phyloP scores from a whole-genome alignment of 2,797 vertebrate genomes.

The Melanotaenia maccullochi region DNA sequence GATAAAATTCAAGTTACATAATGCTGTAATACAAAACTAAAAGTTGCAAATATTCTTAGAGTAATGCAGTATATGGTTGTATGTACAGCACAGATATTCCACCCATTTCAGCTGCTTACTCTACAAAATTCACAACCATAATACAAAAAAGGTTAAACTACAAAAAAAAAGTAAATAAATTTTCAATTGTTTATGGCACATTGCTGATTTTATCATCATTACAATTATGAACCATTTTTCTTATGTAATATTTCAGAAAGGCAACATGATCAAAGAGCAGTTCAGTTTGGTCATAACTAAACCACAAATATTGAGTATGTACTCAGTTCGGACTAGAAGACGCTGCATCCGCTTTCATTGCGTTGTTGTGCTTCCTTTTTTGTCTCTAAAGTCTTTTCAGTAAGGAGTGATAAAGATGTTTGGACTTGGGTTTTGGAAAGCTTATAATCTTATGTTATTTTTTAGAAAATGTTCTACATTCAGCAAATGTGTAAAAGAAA shows the following conservation, averaged over 20 bases:
- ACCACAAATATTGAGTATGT: not conserved
- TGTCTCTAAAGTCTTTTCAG: slow-evolving; percentile 4
- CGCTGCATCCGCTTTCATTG: slow-evolving; percentile 5
- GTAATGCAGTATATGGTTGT: not conserved
- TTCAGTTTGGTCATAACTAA: slow-evolving; percentile 12
- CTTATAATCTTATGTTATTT: not conserved
- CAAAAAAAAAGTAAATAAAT: not conserved
- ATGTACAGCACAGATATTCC: slow-evolving; percentile 3
- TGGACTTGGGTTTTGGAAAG: not conserved
- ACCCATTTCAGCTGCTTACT: not conserved
- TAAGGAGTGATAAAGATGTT: not conserved
- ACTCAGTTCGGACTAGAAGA: not conserved
- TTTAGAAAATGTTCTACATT: not conserved
- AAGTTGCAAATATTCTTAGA: slow-evolving; percentile 21
- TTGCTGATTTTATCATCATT: not conserved
- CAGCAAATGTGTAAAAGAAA: slow-evolving; percentile 3
- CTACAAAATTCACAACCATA: slow-evolving; percentile 13
- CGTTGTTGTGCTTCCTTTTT: slow-evolving; percentile 4
- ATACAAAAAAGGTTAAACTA: not conserved
- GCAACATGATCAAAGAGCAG: slow-evolving; percentile 28
- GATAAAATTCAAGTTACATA: slow-evolving; percentile 1
- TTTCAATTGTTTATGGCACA: slow-evolving; percentile 34
- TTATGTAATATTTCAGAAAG: slow-evolving; percentile 7
- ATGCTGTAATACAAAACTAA: slow-evolving; percentile 32
- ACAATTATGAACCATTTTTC: not conserved